These are phyloP conservation scores for Chlorodrepanis virens DNA, from an alignment of 2,113 vertebrate genomes.

Conservation along the genomic window DNA sequence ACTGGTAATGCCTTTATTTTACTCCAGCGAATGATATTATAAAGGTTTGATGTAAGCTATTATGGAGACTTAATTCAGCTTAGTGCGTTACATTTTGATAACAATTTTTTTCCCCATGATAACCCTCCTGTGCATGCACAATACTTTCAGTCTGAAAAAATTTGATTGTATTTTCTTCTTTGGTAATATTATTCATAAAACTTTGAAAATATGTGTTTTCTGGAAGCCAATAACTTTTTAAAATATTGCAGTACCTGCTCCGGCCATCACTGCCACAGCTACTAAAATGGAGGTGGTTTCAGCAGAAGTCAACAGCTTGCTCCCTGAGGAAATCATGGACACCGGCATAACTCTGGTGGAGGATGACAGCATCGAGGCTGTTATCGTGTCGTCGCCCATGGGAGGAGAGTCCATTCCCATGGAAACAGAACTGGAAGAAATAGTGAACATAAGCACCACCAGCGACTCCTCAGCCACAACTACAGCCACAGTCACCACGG, in stretches of 20 bases:
- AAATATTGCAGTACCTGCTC: slow-evolving; percentile 66
- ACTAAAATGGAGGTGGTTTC: slow-evolving; percentile 93
- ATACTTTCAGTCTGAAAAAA: background rate
- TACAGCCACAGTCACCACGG: slow-evolving; percentile 49
- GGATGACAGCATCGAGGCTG: slow-evolving; percentile 83
- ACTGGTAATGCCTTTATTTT: background rate
- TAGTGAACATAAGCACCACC: slow-evolving; percentile 73
- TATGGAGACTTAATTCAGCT: background rate
- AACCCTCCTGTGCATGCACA: background rate
- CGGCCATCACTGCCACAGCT: slow-evolving; percentile 38
- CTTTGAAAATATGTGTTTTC: background rate
- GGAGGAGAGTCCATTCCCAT: slow-evolving; percentile 82
- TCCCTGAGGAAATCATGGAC: slow-evolving; percentile 99
- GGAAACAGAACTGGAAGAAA: slow-evolving; percentile 84
- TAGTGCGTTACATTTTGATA: background rate
- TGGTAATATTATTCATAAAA: background rate
- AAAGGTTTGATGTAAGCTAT: background rate
- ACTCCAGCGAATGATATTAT: background rate
- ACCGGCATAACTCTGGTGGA: slow-evolving; percentile 88
- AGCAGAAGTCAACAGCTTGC: slow-evolving; percentile 94
- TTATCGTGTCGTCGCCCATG: slow-evolving; percentile 78
- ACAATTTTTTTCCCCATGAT: rapidly evolving
- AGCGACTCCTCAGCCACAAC: slow-evolving; percentile 46
- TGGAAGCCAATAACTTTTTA: slow-evolving; percentile 12
- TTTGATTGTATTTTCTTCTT: background rate